These are phyloP conservation scores for Aratinga solstitialis DNA, from an alignment of 2,797 vertebrate genomes.

Conservation along the genomic window DNA sequence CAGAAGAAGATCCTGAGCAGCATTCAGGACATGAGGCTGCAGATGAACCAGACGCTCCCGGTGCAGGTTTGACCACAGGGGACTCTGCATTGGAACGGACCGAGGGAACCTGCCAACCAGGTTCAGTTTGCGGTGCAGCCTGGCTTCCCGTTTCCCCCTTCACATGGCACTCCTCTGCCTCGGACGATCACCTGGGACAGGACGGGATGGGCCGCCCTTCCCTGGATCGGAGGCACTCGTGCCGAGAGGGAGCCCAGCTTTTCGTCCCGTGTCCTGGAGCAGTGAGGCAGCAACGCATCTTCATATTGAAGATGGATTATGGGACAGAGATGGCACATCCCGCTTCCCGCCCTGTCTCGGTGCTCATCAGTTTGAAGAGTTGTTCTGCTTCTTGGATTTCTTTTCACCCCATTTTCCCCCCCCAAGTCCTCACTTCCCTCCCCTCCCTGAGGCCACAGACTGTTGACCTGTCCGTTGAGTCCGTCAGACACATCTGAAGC, in stretches of 20 bases:
- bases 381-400: slow-evolving; percentile 67
- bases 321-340: slow-evolving; percentile 63
- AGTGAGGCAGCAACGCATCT: slow-evolving; percentile 72
- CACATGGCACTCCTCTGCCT: slow-evolving; percentile 71
- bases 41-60: slow-evolving; percentile 98
- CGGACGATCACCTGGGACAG: slow-evolving; percentile 64
- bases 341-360: slow-evolving; percentile 49
- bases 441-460: slow-evolving; percentile 38
- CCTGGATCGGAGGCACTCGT: slow-evolving; percentile 36
- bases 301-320: slow-evolving; percentile 85
- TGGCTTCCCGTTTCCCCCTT: slow-evolving; percentile 74
- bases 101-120: slow-evolving; percentile 60
- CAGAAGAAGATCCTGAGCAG: slow-evolving; percentile 99
- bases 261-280: slow-evolving; percentile 39
- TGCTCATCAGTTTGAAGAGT: slow-evolving; percentile 57
- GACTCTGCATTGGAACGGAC: slow-evolving; percentile 73
- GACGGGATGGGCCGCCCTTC: slow-evolving; percentile 59
- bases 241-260: slow-evolving; percentile 57
- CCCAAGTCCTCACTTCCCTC: neutral
- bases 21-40: slow-evolving; percentile 98
- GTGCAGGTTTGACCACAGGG: slow-evolving; percentile 92
- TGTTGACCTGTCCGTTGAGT: slow-evolving; percentile 25
- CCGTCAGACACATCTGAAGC: slow-evolving; percentile 22
- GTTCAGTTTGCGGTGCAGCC: slow-evolving; percentile 87
- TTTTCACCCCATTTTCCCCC: slow-evolving; percentile 8